These are phyloP conservation scores for Tachystola acroxantha DNA, from an alignment of 2,888 invertebrate genomes.

Conservation along the genomic window DNA sequence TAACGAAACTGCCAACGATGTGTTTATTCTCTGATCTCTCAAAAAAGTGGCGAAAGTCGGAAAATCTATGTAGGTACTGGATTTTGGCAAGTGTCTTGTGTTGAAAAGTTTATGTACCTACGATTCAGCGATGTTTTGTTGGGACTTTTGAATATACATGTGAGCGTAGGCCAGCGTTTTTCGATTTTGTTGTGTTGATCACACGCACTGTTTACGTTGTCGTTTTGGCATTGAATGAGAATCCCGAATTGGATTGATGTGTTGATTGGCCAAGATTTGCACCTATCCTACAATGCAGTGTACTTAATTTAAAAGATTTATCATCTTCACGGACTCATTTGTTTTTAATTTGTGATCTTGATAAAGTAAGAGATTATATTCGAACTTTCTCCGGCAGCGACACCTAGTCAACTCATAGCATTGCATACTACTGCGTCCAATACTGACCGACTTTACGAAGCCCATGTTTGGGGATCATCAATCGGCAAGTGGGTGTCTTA, in stretches of 20 bases:
- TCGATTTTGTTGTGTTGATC: constrained; percentile 45
- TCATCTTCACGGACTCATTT: too few relatives aligned
- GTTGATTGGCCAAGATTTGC: constrained; percentile 47
- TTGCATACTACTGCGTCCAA: too few relatives aligned
- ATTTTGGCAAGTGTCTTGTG: constrained; percentile 38
- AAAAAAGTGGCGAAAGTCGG: constrained; percentile 33
- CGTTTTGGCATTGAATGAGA: constrained; percentile 62
- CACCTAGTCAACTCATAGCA: too few relatives aligned
- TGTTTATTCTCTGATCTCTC: too few relatives aligned
- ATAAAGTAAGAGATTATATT: too few relatives aligned
- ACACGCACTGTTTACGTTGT: constrained; percentile 66
- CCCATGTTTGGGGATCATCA: constrained; percentile 42
- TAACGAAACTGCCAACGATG: background rate
- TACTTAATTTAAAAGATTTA: too few relatives aligned
- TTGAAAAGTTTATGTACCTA: constrained; percentile 30
- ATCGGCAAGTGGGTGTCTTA: constrained; percentile 50
- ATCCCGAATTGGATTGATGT: constrained; percentile 61
- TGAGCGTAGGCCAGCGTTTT: constrained; percentile 23
- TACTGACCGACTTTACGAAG: too few relatives aligned
- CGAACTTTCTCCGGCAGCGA: too few relatives aligned
- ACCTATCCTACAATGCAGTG: constrained; percentile 23
- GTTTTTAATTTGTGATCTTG: too few relatives aligned
- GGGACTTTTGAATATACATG: constrained; percentile 20
- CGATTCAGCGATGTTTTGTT: constrained; percentile 41
- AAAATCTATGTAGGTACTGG: constrained; percentile 24